phyloP scores from a whole-genome alignment of 2,888 invertebrate species.

The Drosophila paramelanica region DNA sequence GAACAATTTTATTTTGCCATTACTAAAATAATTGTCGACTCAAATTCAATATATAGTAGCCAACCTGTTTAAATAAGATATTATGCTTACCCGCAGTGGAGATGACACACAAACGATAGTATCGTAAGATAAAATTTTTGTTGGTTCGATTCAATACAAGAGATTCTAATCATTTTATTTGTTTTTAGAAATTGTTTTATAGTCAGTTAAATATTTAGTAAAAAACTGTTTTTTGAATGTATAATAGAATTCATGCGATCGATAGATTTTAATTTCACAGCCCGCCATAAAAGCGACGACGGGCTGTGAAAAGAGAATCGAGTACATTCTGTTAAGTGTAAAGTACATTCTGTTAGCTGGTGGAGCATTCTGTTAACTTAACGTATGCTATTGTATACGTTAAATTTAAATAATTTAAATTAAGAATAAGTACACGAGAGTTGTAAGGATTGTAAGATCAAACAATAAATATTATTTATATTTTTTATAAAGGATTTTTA shows the following conservation, averaged over 20 bases:
- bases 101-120: slow-evolving; percentile 13
- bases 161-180: too few species aligned
- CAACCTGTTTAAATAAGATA: slow-evolving; percentile 13
- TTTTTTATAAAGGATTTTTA: slow-evolving; percentile 9
- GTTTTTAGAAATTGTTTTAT: too few species aligned
- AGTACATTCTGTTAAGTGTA: background rate
- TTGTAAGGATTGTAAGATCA: background rate
- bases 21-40: slow-evolving; percentile 1
- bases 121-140: background rate
- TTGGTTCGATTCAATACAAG: background rate
- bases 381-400: background rate
- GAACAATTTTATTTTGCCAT: slow-evolving; percentile 11
- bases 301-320: background rate
- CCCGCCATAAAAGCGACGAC: background rate
- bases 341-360: slow-evolving; percentile 1
- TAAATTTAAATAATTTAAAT: background rate
- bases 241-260: background rate
- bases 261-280: background rate
- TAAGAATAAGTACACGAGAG: background rate
- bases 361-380: slow-evolving; percentile 12
- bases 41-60: background rate
- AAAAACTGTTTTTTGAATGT: background rate
- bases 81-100: slow-evolving; percentile 7
- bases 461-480: background rate
- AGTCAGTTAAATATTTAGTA: background rate